Evolutionary conservation across 1,140 invertebrate genomes (phyloP), one percentile per base, ranked within the genome.

Genomic region (Archivesica marissinica): DNA sequence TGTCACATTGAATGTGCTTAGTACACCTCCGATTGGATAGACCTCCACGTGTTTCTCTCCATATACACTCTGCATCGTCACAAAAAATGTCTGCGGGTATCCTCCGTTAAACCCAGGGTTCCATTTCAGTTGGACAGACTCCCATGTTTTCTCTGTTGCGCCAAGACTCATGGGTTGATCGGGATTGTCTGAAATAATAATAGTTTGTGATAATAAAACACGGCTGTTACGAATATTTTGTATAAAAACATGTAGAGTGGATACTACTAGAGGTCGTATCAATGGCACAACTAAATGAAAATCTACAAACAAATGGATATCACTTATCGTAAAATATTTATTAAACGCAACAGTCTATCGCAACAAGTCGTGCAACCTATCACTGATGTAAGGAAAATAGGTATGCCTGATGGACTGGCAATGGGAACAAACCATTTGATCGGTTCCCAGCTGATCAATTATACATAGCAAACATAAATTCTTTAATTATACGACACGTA

Each of bases 91-190:
- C 79, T 92, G 91, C 20, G 54, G n/a, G 13, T 76, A 88, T 0
- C 91, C 91, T 25, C 91, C 91, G 80, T 92, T 78, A 54, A 92
- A 92, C 0, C 91, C 91, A 25, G 86, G 64, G 0, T 59, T 70
- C 91, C 91, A 92, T 20, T 74, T 28, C 33, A 92, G 68, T n/a
- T 81, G 44, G 30, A 90, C 89, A 11, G 90, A 91, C 38, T 92
- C 89, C 90, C 91, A 92, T 2, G 88, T 89, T 52, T 72, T 79
- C 15, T 59, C 52, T 15, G 66, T 23, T 0, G 79, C 38, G 13
- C 41, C 52, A 6, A 92, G 81, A 66, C 84, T 77, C 0, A 41
- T 61, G 0, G 91, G 90, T 15, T 81, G 17, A 39, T 92, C 90
- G 30, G 91, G 91, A 33, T 54, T 72, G 76, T 78, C 90, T 90